Percentiles rank a stretch among this genome's conserved stretches.
These are phyloP conservation scores for Pleuronectes platessa DNA, from an alignment of 2,113 vertebrate genomes.

Conservation along the genomic window DNA sequence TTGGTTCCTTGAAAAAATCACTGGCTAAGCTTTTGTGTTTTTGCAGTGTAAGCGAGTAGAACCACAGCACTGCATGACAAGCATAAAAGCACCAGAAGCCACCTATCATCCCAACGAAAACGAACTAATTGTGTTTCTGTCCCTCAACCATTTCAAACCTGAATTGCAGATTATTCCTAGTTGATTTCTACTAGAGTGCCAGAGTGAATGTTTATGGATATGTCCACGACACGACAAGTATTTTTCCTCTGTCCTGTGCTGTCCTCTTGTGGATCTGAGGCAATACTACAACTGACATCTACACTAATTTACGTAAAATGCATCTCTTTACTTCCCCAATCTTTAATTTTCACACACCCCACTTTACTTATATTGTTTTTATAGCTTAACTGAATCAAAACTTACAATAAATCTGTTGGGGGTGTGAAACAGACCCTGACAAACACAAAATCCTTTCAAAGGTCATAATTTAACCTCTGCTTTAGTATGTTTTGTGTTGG, in stretches of 20 bases:
- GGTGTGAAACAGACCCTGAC: background rate
- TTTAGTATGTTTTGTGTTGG: background rate
- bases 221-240: too few species aligned
- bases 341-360: background rate
- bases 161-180: background rate
- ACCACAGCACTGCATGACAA: constrained; percentile 11
- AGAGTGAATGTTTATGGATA: too few species aligned
- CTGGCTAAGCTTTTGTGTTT: constrained; percentile 49
- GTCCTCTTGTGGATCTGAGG: constrained; percentile 66
- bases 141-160: background rate
- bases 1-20: constrained; percentile 41
- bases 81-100: constrained; percentile 4
- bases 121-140: background rate
- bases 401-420: background rate
- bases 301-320: background rate
- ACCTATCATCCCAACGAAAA: constrained; percentile 4
- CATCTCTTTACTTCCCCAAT: background rate
- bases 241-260: constrained; percentile 10
- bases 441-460: background rate
- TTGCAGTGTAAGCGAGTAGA: constrained; percentile 33
- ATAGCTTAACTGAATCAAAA: background rate
- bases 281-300: constrained; percentile 29
- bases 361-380: too few species aligned
- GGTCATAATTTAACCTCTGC: background rate
- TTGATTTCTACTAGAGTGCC: background rate